These are phyloP conservation scores for Nansenia antarctica DNA, from an alignment of 2,113 vertebrate genomes.

Conservation along the genomic window DNA sequence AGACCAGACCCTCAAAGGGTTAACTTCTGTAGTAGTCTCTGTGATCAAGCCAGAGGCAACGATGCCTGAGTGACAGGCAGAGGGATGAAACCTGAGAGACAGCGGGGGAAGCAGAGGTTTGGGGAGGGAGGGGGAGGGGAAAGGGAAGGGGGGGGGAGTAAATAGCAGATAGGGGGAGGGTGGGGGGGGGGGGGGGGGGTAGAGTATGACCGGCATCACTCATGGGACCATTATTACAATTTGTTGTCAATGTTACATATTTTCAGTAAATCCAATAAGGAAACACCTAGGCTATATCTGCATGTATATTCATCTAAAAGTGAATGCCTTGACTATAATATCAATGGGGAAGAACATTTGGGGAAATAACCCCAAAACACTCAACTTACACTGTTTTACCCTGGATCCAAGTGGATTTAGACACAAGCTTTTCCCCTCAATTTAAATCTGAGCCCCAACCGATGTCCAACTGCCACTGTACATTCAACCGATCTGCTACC, in stretches of 20 bases:
- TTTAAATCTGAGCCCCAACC: background rate
- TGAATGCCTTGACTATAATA: no score
- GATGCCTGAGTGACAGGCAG: background rate
- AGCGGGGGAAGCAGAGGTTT: background rate
- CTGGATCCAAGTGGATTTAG: background rate
- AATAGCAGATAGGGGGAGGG: no score
- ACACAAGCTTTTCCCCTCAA: background rate
- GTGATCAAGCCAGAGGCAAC: constrained; percentile 4
- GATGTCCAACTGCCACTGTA: constrained; percentile 15
- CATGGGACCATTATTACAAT: no score
- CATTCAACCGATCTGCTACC: background rate
- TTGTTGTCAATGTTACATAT: no score
- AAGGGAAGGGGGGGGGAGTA: background rate
- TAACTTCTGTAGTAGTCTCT: background rate
- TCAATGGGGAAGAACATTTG: no score
- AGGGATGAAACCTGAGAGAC: background rate
- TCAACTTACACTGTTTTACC: background rate
- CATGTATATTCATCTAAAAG: no score
- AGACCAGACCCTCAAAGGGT: background rate
- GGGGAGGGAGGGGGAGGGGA: background rate
- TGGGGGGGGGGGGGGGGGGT: no score
- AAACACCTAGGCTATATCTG: no score
- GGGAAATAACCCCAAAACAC: background rate
- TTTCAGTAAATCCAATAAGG: no score
- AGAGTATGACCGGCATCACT: no score